phyloP scores from a whole-genome alignment of 1,140 invertebrate species.

The Paramacrobiotus metropolitanus region DNA sequence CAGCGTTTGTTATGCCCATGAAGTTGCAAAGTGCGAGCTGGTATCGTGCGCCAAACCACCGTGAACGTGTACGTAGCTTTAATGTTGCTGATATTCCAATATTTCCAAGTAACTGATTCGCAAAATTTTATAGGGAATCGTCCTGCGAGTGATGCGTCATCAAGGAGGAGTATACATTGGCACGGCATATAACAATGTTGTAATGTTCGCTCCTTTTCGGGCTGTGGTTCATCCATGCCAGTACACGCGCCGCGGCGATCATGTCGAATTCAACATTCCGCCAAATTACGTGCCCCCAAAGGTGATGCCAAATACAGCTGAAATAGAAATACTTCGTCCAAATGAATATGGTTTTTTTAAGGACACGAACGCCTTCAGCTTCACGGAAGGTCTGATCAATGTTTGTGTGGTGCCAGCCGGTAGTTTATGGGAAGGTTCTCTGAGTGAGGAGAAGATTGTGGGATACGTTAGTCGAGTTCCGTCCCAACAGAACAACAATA shows the following conservation, averaged over 20 bases:
- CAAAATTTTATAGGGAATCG: background rate
- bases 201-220: background rate
- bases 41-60: background rate
- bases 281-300: background rate
- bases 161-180: slow-evolving; percentile 2
- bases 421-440: background rate
- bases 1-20: background rate
- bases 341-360: background rate
- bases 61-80: background rate
- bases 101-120: background rate
- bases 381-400: slow-evolving; percentile 2
- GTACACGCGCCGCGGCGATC: slow-evolving; percentile 3
- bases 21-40: slow-evolving; percentile 1
- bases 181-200: background rate
- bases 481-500: background rate
- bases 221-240: slow-evolving; percentile 1
- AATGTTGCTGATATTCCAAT: background rate
- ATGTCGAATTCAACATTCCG: slow-evolving; percentile 5
- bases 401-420: background rate
- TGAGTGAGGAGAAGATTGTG: slow-evolving; percentile 4
- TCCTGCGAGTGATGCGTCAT: background rate
- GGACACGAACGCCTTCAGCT: background rate
- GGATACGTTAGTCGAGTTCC: background rate
- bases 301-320: no score
- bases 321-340: no score